Evolutionary conservation across 1,140 invertebrate species (phyloP), one percentile per base, ranked within the genome.

Genomic region (Drosophila sproati): DNA sequence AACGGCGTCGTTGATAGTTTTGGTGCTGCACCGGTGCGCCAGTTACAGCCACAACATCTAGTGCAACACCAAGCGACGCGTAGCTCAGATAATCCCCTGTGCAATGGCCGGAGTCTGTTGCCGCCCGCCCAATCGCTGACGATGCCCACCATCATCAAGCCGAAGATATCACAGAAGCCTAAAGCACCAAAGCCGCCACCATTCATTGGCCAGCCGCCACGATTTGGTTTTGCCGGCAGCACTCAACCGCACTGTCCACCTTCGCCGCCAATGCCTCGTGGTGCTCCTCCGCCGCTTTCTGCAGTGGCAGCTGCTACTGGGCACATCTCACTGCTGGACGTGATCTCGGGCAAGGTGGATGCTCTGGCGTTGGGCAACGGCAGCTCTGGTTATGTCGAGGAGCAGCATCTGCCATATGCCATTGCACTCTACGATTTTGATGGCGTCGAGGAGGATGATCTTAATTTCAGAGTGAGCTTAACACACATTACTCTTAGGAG

Each of bases 231-330:
- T 29, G 57, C n/a, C 0, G 63, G 29, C 2, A 66, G n/a, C 8
- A 89, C 91, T 20, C 20, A 20, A 20, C 20, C 20, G 20, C 20
- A 1, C 20, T 20, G 20, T 20, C 20, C 20, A 39, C 93, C 93
- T 4, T 96, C 96, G 52, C 96, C 95, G 0, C 96, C 96, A 0
- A 97, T 97, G 96, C 96, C 96, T 4, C 94, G 94, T 12, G 94
- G 95, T 59, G 96, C 96, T 5, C 95, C 96, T 2, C 96, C 96
- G 4, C 95, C 96, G 10, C 95, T 95, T 5, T 20, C 20, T 20
- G 20, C 20, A 20, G 95, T 96, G 0, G 86, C 93, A 4, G 43
- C 48, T n/a, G 29, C 45, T 20, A 37, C 32, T 3, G 37, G 80
- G 77, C 57, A 77, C 73, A 69, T 94, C 88, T 92, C 93, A 88